Conservation (phyloP, 2,113 vertebrate genomes). For the Oreotrochilus melanogaster region DNA sequence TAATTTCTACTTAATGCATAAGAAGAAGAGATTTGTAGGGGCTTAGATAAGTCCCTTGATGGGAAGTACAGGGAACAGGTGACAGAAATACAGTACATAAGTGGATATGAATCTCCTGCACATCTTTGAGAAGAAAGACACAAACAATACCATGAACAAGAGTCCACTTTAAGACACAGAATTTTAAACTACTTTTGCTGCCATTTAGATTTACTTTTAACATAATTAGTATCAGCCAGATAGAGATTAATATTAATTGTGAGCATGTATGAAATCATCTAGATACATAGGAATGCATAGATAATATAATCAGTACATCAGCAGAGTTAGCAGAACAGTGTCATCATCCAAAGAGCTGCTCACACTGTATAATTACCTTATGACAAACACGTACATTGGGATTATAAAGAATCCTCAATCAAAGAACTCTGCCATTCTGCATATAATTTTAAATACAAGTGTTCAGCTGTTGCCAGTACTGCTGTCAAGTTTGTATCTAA, state of each 20-base stretch:
- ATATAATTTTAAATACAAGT: constrained; percentile 43
- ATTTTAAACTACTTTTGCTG: not conserved
- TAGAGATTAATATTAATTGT: not conserved
- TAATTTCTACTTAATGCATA: not conserved
- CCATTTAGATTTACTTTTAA: not conserved
- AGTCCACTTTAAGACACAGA: not conserved
- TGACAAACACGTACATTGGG: constrained; percentile 40
- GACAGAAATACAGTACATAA: not conserved
- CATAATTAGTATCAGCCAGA: not conserved
- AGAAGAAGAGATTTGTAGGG: constrained; percentile 12
- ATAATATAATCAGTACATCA: constrained; percentile 12
- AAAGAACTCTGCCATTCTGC: not conserved
- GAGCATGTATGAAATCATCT: not conserved
- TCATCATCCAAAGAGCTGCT: not conserved
- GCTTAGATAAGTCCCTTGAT: not conserved
- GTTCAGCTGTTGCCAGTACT: constrained; percentile 49
- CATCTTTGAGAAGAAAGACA: not conserved
- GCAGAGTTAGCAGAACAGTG: not conserved
- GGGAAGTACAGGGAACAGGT: not conserved
- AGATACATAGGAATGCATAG: not conserved
- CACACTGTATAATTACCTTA: constrained; percentile 35
- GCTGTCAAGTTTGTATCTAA: constrained; percentile 19
- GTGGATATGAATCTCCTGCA: constrained; percentile 13
- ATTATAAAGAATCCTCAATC: constrained; percentile 52
- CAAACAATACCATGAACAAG: not conserved